Evolutionary conservation across 1,140 invertebrate species (phyloP).

Genomic region (Nasonia vitripennis): DNA sequence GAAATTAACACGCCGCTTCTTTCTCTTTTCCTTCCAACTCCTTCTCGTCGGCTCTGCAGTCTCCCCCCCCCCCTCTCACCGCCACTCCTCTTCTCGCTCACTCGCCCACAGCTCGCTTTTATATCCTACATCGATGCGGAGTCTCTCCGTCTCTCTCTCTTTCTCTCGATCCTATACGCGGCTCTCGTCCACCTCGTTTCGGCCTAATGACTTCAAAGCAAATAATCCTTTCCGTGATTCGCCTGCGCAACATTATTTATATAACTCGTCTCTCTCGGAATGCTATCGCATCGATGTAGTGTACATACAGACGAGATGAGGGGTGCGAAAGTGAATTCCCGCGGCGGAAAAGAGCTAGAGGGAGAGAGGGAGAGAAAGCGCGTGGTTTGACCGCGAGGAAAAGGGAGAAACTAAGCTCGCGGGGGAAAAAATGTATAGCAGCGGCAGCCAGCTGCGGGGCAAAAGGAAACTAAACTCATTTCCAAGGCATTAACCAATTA

Average conservation of each 20-base stretch:
- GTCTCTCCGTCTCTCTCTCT: neutral
- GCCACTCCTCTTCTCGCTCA: neutral
- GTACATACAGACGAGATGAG: no score
- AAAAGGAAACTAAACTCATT: constrained; percentile 75
- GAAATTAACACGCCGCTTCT: constrained; percentile 51
- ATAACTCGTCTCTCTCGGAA: neutral
- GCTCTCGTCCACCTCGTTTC: neutral
- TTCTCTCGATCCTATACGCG: neutral
- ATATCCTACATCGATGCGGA: neutral
- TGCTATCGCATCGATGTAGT: no score
- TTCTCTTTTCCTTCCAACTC: constrained; percentile 18
- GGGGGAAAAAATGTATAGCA: constrained; percentile 13
- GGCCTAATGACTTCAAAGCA: neutral
- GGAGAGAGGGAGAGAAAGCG: constrained; percentile 13
- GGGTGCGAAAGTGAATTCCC: neutral
- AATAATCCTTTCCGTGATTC: neutral
- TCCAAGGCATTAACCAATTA: constrained; percentile 75
- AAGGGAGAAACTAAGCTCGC: constrained; percentile 32
- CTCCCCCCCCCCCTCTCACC: no score
- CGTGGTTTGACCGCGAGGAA: constrained; percentile 37
- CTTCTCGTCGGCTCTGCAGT: neutral
- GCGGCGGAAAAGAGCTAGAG: neutral
- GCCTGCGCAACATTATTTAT: neutral
- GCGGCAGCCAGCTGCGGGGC: constrained; percentile 58
- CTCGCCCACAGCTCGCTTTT: neutral